A percentile compares a stretch with the other conserved stretches of the same genome.
phyloP scores from a whole-genome alignment of 2,113 vertebrate genomes.

The Paramisgurnus dabryanus region DNA sequence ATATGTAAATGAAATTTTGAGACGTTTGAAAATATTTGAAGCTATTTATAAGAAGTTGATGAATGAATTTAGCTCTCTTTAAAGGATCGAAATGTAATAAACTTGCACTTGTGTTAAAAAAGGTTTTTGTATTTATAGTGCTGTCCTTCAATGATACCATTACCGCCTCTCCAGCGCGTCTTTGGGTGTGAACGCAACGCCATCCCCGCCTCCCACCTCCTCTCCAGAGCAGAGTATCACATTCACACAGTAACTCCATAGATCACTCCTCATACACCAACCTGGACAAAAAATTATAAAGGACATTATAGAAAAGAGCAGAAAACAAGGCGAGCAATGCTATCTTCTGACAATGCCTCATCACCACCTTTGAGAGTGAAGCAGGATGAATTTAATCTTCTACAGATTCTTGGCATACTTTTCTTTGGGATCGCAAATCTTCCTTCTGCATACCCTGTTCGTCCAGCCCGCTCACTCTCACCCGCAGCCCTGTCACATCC shows the following conservation, averaged over 20 bases:
- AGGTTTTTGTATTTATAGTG: background rate
- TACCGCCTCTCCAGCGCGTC: constrained; percentile 30
- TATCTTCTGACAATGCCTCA: constrained; percentile 64
- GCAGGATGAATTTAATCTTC: constrained; percentile 73
- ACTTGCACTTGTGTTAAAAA: background rate
- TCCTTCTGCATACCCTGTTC: constrained; percentile 65
- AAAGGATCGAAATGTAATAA: background rate
- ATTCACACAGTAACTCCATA: constrained; percentile 61
- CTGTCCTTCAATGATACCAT: constrained; percentile 5
- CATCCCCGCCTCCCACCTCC: constrained; percentile 53
- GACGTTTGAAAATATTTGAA: too few relatives aligned
- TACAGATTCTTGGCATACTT: constrained; percentile 66
- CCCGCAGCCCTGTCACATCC: constrained; percentile 80
- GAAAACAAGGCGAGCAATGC: constrained; percentile 70
- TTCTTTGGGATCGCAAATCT: constrained; percentile 62
- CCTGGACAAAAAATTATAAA: constrained; percentile 45
- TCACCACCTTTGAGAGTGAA: constrained; percentile 63
- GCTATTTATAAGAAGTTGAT: too few relatives aligned
- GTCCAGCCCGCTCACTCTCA: constrained; percentile 65
- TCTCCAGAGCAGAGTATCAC: constrained; percentile 49
- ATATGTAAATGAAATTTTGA: too few relatives aligned
- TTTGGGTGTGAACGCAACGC: constrained; percentile 49
- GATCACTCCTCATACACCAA: constrained; percentile 55
- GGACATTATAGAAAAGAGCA: constrained; percentile 29
- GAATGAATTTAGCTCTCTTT: too few relatives aligned